Percentiles rank a stretch among this genome's conserved stretches.
Conservation (phyloP, 2,113 vertebrate genomes). For the Thinocorus orbignyianus region DNA sequence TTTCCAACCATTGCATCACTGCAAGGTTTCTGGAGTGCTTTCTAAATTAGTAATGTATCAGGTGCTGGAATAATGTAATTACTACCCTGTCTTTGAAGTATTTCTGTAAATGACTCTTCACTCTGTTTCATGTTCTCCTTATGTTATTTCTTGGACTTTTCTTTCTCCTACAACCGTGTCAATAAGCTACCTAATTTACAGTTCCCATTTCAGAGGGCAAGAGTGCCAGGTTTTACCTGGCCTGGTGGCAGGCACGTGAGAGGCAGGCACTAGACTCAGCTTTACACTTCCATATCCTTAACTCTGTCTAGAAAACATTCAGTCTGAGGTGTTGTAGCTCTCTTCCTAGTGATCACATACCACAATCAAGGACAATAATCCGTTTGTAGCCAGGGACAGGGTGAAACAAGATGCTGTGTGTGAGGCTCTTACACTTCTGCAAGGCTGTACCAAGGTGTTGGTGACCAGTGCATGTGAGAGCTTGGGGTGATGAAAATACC, state of each 20-base stretch:
- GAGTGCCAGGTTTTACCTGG: neutral
- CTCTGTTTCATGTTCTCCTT: neutral
- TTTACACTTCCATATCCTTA: neutral
- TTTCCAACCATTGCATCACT: neutral
- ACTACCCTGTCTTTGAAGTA: neutral
- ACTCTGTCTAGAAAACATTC: neutral
- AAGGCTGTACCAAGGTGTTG: neutral
- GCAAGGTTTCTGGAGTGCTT: neutral
- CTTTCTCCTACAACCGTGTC: neutral
- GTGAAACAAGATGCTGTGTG: fast-evolving
- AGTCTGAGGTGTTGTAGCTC: neutral
- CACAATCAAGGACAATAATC: neutral
- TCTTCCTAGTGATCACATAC: neutral
- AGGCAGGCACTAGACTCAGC: neutral
- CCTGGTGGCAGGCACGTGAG: fast-evolving
- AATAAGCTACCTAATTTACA: neutral
- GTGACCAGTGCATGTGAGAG: neutral
- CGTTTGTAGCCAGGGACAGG: fast-evolving
- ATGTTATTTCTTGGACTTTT: neutral
- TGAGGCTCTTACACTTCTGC: neutral
- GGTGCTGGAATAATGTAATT: neutral
- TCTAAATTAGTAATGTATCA: slow-evolving; percentile 20
- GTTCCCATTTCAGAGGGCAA: neutral
- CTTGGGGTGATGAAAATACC: neutral
- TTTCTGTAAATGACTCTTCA: neutral